Evolutionary conservation across 1,140 invertebrate genomes (phyloP), one percentile per base, ranked within the genome.

Genomic region (Nymphalis io): DNA sequence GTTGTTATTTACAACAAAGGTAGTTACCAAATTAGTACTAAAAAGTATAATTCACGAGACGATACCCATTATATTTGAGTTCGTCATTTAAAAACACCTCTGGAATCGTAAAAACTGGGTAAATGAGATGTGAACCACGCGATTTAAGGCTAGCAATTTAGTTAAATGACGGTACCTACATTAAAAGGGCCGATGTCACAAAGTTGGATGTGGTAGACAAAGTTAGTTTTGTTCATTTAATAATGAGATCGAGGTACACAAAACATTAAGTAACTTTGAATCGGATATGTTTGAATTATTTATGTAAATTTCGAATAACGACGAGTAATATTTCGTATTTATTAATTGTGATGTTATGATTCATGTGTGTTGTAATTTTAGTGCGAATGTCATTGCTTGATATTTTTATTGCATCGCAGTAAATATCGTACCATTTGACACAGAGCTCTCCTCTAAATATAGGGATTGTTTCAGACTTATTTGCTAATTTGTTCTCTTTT

Each of bases 81-180:
- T 65, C 39, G 23, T 33, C 46, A 23, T 65, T 61, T 65, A 53
- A 57, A 65, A 65, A 65, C 63, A 65, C 63, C 48, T 65, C 39
- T 42, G 53, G 38, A 55, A 57, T 53, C 38, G 53, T 66, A 58
- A 66, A 66, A 66, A 66, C 20, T 20, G 39, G 55, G 33, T 20
- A 58, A 66, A 66, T 66, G 63, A 66, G 63, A 66, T 66, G 63
- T 66, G 63, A 66, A 65, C 63, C 63, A 13, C 60, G 60, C 63
- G 63, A 65, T 65, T 65, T 42, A 48, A 57, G 44, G 51, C 60
- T 27, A 27, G 46, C 63, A 57, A 65, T 65, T 66, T 58, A 42
- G 39, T 20, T 27, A 58, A 66, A 66, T 66, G 63, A 58, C 38
- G 40, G 63, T 33, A 42, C 33, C 15, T 20, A 53, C 33, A 60